Percentiles rank a stretch among this genome's conserved stretches.
These are phyloP conservation scores for Mus caroli DNA, from an alignment of 2,797 vertebrate species.

Conservation along the genomic window DNA sequence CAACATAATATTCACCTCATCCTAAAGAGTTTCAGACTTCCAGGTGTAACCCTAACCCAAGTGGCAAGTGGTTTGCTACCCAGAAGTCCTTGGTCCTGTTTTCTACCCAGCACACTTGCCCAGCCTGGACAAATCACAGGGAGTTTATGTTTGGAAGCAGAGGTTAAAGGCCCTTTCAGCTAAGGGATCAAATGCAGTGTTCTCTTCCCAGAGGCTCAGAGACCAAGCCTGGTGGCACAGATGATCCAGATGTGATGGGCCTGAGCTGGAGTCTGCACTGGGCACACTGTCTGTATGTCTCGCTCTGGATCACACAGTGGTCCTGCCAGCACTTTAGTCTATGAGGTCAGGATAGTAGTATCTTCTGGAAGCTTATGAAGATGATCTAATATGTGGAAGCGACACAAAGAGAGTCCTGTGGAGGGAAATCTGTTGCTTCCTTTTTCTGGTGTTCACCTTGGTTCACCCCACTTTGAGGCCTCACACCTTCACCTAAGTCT, in stretches of 20 bases:
- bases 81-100: neutral
- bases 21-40: conserved; percentile 28
- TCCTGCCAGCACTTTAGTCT: neutral
- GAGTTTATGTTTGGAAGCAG: conserved; percentile 1
- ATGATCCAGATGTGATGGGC: neutral
- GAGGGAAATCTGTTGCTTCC: neutral
- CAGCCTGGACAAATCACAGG: neutral
- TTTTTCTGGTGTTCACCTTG: neutral
- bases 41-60: too few species aligned
- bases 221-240: neutral
- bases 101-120: neutral
- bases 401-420: neutral
- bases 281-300: too few species aligned
- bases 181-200: neutral
- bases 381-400: neutral
- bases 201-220: neutral
- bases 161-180: neutral
- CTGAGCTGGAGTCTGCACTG: neutral
- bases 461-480: neutral
- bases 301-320: neutral
- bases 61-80: neutral
- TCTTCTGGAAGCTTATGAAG: neutral
- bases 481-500: neutral
- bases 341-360: neutral
- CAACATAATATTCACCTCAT: neutral